These are phyloP conservation scores for Staurois parvus DNA, from an alignment of 2,797 vertebrate genomes.

Conservation along the genomic window DNA sequence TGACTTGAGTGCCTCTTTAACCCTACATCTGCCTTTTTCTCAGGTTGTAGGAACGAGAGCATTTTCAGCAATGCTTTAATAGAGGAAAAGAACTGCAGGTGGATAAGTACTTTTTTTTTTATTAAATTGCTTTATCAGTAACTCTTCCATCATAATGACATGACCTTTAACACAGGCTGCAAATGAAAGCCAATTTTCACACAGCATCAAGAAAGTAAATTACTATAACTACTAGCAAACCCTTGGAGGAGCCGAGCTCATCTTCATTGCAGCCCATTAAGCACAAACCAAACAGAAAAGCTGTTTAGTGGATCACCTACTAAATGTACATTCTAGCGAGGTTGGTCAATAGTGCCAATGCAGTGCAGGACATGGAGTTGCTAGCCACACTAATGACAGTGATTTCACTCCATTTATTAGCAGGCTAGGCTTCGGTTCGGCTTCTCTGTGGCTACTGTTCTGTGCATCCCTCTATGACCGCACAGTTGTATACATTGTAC, in stretches of 20 bases:
- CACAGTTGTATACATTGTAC: too few species aligned
- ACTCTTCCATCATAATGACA: not conserved
- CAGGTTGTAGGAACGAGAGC: not conserved
- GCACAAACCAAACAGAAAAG: not conserved
- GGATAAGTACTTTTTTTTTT: too few species aligned
- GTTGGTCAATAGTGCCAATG: not conserved
- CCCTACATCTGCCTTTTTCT: not conserved
- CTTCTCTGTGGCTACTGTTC: not conserved
- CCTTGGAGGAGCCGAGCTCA: not conserved
- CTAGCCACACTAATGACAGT: not conserved
- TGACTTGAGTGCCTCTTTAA: not conserved
- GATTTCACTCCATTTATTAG: not conserved
- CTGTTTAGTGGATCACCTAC: not conserved
- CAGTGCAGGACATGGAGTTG: not conserved
- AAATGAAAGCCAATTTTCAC: not conserved
- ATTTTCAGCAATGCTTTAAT: not conserved
- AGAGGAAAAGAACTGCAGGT: not conserved
- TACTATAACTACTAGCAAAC: not conserved
- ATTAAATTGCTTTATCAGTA: not conserved
- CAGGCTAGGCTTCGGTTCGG: not conserved
- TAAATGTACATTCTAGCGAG: not conserved
- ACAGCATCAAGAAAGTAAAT: not conserved
- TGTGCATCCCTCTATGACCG: too few species aligned
- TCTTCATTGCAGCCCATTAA: not conserved
- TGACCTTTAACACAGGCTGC: not conserved